Evolutionary conservation across 2,113 vertebrate species (phyloP).

Genomic region (Bos javanicus): DNA sequence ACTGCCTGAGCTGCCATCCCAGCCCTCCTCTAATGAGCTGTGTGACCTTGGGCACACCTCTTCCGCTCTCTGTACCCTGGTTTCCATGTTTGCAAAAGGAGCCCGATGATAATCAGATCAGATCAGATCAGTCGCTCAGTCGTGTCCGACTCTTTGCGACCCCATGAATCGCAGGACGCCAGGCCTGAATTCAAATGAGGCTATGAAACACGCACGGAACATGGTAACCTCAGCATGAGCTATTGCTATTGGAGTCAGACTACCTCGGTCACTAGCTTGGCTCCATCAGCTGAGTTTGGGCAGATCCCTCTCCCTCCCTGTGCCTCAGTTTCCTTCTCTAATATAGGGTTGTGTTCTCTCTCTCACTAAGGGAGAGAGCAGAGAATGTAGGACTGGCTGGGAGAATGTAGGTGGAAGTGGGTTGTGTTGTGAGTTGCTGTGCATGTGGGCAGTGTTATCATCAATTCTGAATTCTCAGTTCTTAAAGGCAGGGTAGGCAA

Average conservation of each 20-base stretch:
- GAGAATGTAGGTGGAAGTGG: not conserved
- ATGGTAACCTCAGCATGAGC: not conserved
- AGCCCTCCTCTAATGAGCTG: not conserved
- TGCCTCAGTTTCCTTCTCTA: not conserved
- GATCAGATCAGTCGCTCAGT: too few relatives aligned
- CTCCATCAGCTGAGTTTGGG: not conserved
- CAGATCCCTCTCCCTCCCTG: not conserved
- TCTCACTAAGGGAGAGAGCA: not conserved
- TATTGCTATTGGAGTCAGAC: not conserved
- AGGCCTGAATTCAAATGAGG: not conserved
- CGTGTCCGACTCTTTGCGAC: too few relatives aligned
- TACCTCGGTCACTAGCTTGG: not conserved
- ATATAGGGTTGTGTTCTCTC: not conserved
- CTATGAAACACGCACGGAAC: not conserved
- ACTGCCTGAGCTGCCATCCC: not conserved
- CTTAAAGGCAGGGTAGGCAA: not conserved
- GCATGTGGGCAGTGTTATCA: not conserved
- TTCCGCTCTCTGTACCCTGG: not conserved
- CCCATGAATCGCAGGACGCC: too few relatives aligned
- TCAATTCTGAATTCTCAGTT: not conserved
- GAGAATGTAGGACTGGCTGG: not conserved
- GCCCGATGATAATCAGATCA: not conserved
- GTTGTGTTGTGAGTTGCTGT: constrained; percentile 27
- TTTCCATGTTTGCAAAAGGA: not conserved
- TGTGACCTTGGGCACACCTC: not conserved